Evolutionary conservation across 2,888 invertebrate genomes (phyloP).

Genomic region (Operophtera brumata): DNA sequence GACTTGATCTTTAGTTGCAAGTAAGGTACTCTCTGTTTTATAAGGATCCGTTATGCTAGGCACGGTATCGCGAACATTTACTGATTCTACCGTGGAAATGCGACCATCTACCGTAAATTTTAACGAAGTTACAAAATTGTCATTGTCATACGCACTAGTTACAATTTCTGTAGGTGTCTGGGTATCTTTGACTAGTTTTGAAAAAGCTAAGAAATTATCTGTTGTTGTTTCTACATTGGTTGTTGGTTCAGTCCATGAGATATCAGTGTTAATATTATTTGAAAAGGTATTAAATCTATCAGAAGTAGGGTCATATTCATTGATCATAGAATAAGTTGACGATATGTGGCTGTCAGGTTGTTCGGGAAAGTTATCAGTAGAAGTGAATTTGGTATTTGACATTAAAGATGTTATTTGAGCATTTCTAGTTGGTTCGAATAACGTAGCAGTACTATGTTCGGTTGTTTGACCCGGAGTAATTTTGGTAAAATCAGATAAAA

Average conservation of each 20-base stretch:
- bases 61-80: neutral
- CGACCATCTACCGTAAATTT: neutral
- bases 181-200: no score
- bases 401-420: neutral
- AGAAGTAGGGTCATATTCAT: neutral
- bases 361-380: neutral
- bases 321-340: neutral
- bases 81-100: constrained; percentile 1
- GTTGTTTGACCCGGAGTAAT: no score
- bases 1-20: neutral
- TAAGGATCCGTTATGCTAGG: neutral
- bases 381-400: neutral
- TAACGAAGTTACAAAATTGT: neutral
- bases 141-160: neutral
- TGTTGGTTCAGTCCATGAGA: neutral
- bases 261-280: neutral
- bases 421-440: constrained; percentile 1
- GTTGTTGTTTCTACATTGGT: neutral
- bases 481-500: no score
- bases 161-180: neutral
- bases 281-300: neutral
- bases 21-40: neutral
- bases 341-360: neutral
- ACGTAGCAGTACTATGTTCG: neutral
- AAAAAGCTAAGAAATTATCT: neutral